phyloP scores from a whole-genome alignment of 2,888 invertebrate genomes.

The Epicampocera succincta region DNA sequence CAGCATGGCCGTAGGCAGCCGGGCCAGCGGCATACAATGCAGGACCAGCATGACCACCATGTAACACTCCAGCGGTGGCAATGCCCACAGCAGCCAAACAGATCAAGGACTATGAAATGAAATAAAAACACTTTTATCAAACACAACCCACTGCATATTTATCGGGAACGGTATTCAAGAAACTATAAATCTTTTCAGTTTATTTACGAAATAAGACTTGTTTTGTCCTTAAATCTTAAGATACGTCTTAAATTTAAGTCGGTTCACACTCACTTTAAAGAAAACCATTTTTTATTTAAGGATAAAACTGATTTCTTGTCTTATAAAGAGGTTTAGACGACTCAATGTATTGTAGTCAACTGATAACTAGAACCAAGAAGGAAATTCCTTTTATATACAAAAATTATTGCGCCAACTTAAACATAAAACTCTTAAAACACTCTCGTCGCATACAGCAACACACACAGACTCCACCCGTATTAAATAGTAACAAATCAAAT shows the following conservation, averaged over 20 bases:
- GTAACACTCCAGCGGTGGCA: slow-evolving; percentile 81
- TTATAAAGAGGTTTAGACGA: slow-evolving; percentile 72
- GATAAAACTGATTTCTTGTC: slow-evolving; percentile 68
- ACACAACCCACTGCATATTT: slow-evolving; percentile 17
- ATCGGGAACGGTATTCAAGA: not conserved
- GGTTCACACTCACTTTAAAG: slow-evolving; percentile 81
- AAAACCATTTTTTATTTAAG: slow-evolving; percentile 79
- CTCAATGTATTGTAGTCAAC: slow-evolving; percentile 81
- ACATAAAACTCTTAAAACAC: slow-evolving; percentile 46
- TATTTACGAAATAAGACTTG: not conserved
- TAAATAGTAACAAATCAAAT: slow-evolving; percentile 48
- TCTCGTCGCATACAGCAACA: slow-evolving; percentile 36
- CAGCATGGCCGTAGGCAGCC: slow-evolving; percentile 75
- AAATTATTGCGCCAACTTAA: slow-evolving; percentile 49
- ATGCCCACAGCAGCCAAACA: slow-evolving; percentile 81
- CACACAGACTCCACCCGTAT: slow-evolving; percentile 64
- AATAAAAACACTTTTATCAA: slow-evolving; percentile 49
- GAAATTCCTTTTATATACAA: slow-evolving; percentile 81
- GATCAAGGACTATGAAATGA: slow-evolving; percentile 78
- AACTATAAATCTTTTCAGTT: slow-evolving; percentile 3
- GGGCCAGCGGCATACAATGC: slow-evolving; percentile 78
- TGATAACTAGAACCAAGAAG: slow-evolving; percentile 82
- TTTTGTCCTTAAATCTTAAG: slow-evolving; percentile 18
- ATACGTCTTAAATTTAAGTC: not conserved
- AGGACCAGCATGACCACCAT: slow-evolving; percentile 76